Evolutionary conservation across 2,888 invertebrate genomes (phyloP), one percentile per base, ranked within the genome.

Genomic region (Sympetrum striolatum): DNA sequence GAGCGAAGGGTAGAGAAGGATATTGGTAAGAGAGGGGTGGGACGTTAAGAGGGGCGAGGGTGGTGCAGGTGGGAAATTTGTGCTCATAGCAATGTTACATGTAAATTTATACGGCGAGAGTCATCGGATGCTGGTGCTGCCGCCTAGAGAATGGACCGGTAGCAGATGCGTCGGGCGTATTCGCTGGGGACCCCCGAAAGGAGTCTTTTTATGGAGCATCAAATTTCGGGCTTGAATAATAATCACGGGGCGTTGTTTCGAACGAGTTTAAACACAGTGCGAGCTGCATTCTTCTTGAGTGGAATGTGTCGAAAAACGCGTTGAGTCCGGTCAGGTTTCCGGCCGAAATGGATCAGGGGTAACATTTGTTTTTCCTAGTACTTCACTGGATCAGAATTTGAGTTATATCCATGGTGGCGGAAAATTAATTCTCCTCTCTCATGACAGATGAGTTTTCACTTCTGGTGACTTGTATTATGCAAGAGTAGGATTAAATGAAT

Each of bases 221-320:
- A 86, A 86, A 86, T 86, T 86, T 86, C 86, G 39, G 86, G 64
- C 37, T 60, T 86, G 86, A 86, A 86, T 86, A 86, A 86, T 86
- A 86, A 86, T 37, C 86, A 35, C 86, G 31, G 6, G 58, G 31
- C 35, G 86, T 60, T 37, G 60, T 22, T 35, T 31, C 86, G 22
- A 86, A 86, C 86, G 60, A 86, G 86, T 86, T 86, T 37, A 58
- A 86, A 86, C 58, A 37, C 37, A 37, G 86, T 60, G 10, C 44
- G 35, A 64, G n/a, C 64, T 82, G 82, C 25, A 58, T 82, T 37
- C 60, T n/a, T n/a, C 6, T 2, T 1, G 31, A 35, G 58, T 5
- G 37, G 2, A n/a, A n/a, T 22, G 25, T 31, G 31, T 73, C 25
- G 31, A 73, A 53, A 18, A 25, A 31, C 31, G 73, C 73, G 31